Conservation (phyloP, 2,888 invertebrate genomes). For the Papilio protenor region DNA sequence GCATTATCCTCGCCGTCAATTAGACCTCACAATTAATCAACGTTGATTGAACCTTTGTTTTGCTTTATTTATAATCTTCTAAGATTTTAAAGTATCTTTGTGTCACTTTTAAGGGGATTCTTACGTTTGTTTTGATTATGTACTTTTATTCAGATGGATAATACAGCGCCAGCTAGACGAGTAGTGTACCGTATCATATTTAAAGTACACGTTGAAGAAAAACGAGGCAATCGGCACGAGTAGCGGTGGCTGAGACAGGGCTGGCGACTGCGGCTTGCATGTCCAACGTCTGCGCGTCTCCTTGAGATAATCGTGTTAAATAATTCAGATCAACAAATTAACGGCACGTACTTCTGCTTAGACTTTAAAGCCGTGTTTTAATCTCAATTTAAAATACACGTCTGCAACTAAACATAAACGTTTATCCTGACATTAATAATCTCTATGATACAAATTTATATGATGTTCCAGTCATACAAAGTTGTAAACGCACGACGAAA, state of each 20-base stretch:
- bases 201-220: conserved; percentile 44
- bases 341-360: background rate
- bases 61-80: background rate
- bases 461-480: conserved; percentile 36
- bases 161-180: background rate
- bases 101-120: background rate
- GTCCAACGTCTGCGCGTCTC: background rate
- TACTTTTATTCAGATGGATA: conserved; percentile 4
- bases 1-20: conserved; percentile 39
- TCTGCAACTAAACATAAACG: background rate
- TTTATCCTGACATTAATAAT: background rate
- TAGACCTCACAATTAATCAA: conserved; percentile 35
- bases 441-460: conserved; percentile 3
- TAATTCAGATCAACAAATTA: background rate
- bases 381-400: background rate
- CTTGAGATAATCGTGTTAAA: too few species aligned
- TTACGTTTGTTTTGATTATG: too few species aligned
- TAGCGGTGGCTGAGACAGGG: conserved; percentile 47
- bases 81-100: background rate
- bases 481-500: conserved; percentile 40
- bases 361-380: background rate
- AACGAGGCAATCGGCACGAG: conserved; percentile 52
- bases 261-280: conserved; percentile 2
- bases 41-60: background rate
- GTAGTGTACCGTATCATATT: conserved; percentile 32